A percentile compares a stretch with the other conserved stretches of the same genome.
These are phyloP conservation scores for Crenuchus spilurus DNA, from an alignment of 2,797 vertebrate genomes.

Conservation along the genomic window DNA sequence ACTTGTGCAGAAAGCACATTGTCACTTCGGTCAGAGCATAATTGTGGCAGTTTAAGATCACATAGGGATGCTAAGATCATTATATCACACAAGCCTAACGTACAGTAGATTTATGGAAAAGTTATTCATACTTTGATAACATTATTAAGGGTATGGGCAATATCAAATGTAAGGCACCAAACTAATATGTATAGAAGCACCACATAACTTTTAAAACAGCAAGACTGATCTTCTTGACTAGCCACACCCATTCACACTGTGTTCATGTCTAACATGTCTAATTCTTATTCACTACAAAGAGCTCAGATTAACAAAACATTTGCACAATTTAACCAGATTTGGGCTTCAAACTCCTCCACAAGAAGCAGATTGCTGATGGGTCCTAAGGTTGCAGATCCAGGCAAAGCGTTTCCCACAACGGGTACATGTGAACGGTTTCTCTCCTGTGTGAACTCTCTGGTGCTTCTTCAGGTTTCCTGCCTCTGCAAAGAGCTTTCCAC, in stretches of 20 bases:
- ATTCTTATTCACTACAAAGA: not conserved
- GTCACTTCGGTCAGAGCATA: too few relatives aligned
- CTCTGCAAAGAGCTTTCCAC: slow-evolving; percentile 75
- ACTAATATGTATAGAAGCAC: slow-evolving; percentile 24
- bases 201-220: not conserved
- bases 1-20: too few relatives aligned
- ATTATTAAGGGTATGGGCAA: not conserved
- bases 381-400: slow-evolving; percentile 78
- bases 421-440: slow-evolving; percentile 74
- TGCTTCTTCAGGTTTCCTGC: slow-evolving; percentile 80
- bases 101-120: not conserved
- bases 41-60: too few relatives aligned
- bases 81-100: too few relatives aligned
- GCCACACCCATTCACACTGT: not conserved
- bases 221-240: not conserved
- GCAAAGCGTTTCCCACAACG: slow-evolving; percentile 76
- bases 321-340: not conserved
- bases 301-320: not conserved
- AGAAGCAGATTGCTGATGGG: slow-evolving; percentile 73
- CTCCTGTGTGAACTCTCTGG: slow-evolving; percentile 77
- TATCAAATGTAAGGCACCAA: slow-evolving; percentile 35
- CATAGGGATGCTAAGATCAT: too few relatives aligned
- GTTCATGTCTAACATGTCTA: not conserved
- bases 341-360: slow-evolving; percentile 53
- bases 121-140: not conserved